Base-by-base conservation (phyloP, 1,140 invertebrate species). In the Tenebrio molitor region DNA sequence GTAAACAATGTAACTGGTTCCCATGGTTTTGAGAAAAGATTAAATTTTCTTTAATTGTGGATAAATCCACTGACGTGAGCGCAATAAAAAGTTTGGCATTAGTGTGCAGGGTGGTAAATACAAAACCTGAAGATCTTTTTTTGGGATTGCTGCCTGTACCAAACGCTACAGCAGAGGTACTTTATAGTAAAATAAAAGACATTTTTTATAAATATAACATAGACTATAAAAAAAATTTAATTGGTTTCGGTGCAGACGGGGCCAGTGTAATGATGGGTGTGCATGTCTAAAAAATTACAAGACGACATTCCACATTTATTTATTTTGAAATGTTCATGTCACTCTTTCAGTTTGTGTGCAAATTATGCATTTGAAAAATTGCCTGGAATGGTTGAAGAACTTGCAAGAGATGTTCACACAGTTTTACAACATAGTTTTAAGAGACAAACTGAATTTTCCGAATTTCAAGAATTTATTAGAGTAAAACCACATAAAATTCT, bases 401-500 rank as follows among this genome's bases (percentile, higher is more conserved):
- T 79, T 7, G 71, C 71, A 1, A 10, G 77, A 50, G 73, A 81
- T 42, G 72, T 80, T 19, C 78, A 76, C 64, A 74, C 42, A 19
- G 80, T 73, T 71, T 70, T 81, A 21, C 15, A 70, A 58, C 44
- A 76, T 34, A 71, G 68, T 63, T 65, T 63, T 6, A 76, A 74
- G 63, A 8, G 74, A 21, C 67, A 72, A 19, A 7, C 6, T 1
- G 69, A 77, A 15, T 75, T 79, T 14, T 63, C 67, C 66, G 64
- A 78, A 53, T 77, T 80, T 67, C 78, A 80, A 72, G 64, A 73
- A n/a, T 80, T 78, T 50, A 42, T 73, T 10, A 15, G 73, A 29
- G 41, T 75, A 16, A 74, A 80, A 41, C 74, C 74, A 1, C 74
- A 75, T n/a, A 78, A 80, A 75, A 71, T 80, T 53, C 75, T 34